Conservation (phyloP, 2,888 invertebrate species). For the Spatulosminthurus flaviceps region DNA sequence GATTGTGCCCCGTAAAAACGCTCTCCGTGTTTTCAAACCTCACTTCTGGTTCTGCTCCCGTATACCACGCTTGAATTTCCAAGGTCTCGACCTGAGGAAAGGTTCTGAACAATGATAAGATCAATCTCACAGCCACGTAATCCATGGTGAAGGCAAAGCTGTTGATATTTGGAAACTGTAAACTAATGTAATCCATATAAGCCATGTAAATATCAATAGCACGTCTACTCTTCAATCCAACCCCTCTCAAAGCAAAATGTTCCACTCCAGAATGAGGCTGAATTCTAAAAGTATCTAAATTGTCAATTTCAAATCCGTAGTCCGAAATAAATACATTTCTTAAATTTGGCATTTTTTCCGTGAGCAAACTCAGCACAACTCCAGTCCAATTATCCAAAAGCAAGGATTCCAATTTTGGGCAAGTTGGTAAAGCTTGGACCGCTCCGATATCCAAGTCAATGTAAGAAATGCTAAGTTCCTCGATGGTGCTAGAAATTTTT, state of each 20-base stretch:
- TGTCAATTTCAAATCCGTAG: conserved; percentile 16
- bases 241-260: background rate
- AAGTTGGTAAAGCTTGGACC: background rate
- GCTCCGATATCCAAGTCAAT: background rate
- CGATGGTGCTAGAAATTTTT: background rate
- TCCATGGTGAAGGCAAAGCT: conserved; percentile 11
- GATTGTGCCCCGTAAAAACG: conserved; percentile 6
- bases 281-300: background rate
- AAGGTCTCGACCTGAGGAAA: background rate
- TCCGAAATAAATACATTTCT: background rate
- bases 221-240: background rate
- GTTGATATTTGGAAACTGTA: background rate
- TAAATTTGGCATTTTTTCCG: background rate
- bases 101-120: background rate
- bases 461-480: conserved; percentile 1
- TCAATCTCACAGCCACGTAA: background rate
- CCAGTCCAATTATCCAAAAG: conserved; percentile 11
- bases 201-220: background rate
- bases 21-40: background rate
- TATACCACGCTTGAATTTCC: background rate
- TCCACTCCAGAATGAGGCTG: background rate
- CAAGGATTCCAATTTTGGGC: background rate
- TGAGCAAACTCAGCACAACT: background rate
- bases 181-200: background rate
- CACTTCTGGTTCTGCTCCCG: background rate